A percentile compares a stretch with the other conserved stretches of the same genome.
Evolutionary conservation across 2,797 vertebrate species (phyloP).

Genomic region (Hyperoplus lanceolatus): DNA sequence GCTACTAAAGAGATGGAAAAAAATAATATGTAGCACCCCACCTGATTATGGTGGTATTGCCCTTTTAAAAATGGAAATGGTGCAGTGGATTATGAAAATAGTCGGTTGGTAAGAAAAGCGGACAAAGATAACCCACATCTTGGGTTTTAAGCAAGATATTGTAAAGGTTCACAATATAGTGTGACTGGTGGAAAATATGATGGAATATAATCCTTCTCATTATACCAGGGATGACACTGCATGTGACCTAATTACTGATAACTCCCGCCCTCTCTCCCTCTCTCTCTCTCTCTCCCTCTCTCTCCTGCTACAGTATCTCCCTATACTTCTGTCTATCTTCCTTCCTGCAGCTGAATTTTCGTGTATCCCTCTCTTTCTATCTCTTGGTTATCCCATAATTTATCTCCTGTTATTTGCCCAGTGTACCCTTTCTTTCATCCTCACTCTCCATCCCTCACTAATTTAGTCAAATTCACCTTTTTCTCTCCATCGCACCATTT

Average conservation of each 20-base stretch:
- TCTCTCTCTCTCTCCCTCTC: slow-evolving; percentile 22
- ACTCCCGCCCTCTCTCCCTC: slow-evolving; percentile 21
- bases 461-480: slow-evolving; percentile 34
- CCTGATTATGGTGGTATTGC: neutral
- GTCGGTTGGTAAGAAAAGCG: neutral
- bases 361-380: slow-evolving; percentile 23
- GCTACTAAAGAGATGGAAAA: neutral
- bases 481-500: slow-evolving; percentile 33
- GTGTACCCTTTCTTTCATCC: slow-evolving; percentile 9
- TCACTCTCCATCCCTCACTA: slow-evolving; percentile 16
- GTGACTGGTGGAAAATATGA: slow-evolving; percentile 16
- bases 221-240: slow-evolving; percentile 41
- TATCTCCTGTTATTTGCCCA: slow-evolving; percentile 16
- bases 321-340: slow-evolving; percentile 11
- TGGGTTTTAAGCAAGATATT: slow-evolving; percentile 4
- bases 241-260: slow-evolving; percentile 60
- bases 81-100: neutral
- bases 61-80: neutral
- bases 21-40: neutral
- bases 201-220: slow-evolving; percentile 48
- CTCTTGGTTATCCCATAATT: slow-evolving; percentile 15
- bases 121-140: slow-evolving; percentile 3
- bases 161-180: neutral
- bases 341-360: slow-evolving; percentile 42
- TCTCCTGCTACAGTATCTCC: neutral